phyloP scores from a whole-genome alignment of 1,140 invertebrate genomes.

The Heliothis virescens region DNA sequence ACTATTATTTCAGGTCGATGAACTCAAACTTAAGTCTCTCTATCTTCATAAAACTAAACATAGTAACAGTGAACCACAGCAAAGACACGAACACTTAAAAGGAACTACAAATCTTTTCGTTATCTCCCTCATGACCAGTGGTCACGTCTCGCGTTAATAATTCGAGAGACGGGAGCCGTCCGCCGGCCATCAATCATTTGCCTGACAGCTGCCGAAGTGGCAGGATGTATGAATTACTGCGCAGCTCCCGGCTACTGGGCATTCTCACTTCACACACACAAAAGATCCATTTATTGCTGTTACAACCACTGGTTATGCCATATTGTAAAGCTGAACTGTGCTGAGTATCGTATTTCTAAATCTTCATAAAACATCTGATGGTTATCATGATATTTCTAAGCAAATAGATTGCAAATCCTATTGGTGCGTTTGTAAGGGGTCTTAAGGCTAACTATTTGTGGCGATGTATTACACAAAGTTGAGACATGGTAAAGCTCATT shows the following conservation, averaged over 20 bases:
- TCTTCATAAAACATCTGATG: no score
- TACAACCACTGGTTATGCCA: not conserved
- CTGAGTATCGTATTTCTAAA: no score
- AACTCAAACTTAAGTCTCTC: no score
- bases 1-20: no score
- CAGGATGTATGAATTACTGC: conserved; percentile 43
- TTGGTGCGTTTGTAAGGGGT: not conserved
- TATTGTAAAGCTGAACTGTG: not conserved
- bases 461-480: not conserved
- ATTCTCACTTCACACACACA: not conserved
- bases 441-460: not conserved
- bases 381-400: not conserved
- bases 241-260: conserved; percentile 28
- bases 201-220: conserved; percentile 14
- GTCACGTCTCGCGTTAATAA: conserved; percentile 30
- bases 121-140: not conserved
- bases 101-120: no score
- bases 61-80: no score
- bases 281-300: not conserved
- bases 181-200: conserved; percentile 30
- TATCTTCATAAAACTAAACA: no score
- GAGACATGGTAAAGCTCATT: conserved; percentile 1
- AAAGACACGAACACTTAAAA: no score
- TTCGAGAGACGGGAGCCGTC: not conserved
- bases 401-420: not conserved